phyloP scores from a whole-genome alignment of 1,140 invertebrate genomes.

The Drosophila prosaltans region DNA sequence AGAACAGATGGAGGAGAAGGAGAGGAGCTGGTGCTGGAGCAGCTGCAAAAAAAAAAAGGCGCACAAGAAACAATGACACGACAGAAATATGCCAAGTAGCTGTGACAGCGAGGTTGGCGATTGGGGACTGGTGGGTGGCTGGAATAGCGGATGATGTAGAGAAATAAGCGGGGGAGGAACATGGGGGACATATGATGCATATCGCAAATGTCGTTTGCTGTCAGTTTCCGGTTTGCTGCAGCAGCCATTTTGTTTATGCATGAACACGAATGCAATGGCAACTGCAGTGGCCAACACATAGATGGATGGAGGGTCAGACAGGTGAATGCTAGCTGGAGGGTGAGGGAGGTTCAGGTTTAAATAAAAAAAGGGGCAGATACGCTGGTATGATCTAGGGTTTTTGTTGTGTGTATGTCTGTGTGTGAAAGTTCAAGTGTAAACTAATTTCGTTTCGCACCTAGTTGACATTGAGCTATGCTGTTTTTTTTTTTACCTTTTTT shows the following conservation, averaged over 20 bases:
- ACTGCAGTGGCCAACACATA: conserved; percentile 31
- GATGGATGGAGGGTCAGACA: conserved; percentile 1
- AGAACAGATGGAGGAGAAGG: neutral
- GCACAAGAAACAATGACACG: conserved; percentile 73
- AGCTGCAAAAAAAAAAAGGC: conserved; percentile 62
- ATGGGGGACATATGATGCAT: conserved; percentile 70
- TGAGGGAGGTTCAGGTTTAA: neutral
- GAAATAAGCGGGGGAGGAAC: neutral
- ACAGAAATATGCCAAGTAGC: conserved; percentile 79
- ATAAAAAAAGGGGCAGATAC: too few relatives aligned
- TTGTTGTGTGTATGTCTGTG: too few relatives aligned
- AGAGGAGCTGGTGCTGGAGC: conserved; percentile 34
- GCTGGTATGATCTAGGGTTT: conserved; percentile 3
- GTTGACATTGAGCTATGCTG: conserved; percentile 68
- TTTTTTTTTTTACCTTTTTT: conserved; percentile 22
- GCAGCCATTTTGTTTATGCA: conserved; percentile 79
- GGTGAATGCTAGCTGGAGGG: neutral
- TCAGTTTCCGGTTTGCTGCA: conserved; percentile 77
- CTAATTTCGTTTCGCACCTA: conserved; percentile 62
- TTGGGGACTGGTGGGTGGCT: neutral
- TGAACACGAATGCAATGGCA: conserved; percentile 70
- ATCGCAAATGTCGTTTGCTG: conserved; percentile 80
- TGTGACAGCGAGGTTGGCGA: conserved; percentile 26
- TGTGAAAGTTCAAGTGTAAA: conserved; percentile 59
- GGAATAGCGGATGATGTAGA: neutral